Evolutionary conservation across 2,797 vertebrate species (phyloP).

Genomic region (Aphelocoma californica): DNA sequence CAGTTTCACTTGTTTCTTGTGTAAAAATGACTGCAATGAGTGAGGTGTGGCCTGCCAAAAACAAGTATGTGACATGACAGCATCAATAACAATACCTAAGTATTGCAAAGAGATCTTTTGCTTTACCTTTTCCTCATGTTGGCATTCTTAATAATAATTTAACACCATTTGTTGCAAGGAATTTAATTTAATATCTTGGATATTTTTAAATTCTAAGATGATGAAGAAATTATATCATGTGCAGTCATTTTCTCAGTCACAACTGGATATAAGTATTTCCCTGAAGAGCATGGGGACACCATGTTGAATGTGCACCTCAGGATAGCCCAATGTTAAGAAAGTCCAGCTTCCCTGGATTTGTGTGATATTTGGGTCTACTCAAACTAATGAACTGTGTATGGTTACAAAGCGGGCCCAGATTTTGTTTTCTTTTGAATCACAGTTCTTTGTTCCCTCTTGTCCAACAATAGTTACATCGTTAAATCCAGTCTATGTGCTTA

Average conservation of each 20-base stretch:
- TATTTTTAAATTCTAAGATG: neutral
- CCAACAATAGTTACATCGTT: neutral
- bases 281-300: neutral
- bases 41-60: neutral
- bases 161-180: neutral
- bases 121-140: neutral
- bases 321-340: neutral
- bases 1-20: neutral
- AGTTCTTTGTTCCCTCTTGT: neutral
- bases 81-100: neutral
- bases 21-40: neutral
- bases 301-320: neutral
- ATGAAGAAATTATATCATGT: neutral
- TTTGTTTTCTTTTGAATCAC: neutral
- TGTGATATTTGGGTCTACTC: neutral
- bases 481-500: neutral
- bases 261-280: neutral
- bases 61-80: neutral
- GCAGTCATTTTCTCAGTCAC: neutral
- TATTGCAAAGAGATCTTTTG: neutral
- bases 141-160: neutral
- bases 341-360: neutral
- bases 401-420: neutral
- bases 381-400: neutral
- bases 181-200: neutral